Percentiles rank a stretch among this genome's conserved stretches.
Evolutionary conservation across 1,140 invertebrate species (phyloP).

Genomic region (Psilanteris sp.): DNA sequence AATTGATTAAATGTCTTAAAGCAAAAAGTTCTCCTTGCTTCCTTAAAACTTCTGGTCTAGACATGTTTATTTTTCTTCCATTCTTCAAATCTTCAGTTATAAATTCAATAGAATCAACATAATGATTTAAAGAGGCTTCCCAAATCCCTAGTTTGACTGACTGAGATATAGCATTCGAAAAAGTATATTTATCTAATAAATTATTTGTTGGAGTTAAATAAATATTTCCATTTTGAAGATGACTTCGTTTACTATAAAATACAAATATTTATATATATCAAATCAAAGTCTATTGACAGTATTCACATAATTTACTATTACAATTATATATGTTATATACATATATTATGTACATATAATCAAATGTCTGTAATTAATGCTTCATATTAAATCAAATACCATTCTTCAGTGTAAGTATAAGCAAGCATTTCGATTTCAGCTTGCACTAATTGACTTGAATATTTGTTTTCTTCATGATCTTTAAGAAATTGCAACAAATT

Average conservation of each 20-base stretch:
- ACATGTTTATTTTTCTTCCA: conserved; percentile 85
- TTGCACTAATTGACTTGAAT: conserved; percentile 84
- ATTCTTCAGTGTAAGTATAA: conserved; percentile 84
- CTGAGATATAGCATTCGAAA: conserved; percentile 94
- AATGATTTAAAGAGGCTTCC: conserved; percentile 91
- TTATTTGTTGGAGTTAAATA: conserved; percentile 76
- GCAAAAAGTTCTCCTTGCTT: conserved; percentile 95
- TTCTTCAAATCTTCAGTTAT: conserved; percentile 90
- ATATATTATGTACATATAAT: too few relatives aligned
- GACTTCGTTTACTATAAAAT: conserved; percentile 73
- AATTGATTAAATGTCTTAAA: conserved; percentile 92
- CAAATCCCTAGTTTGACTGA: conserved; percentile 96
- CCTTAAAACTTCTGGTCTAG: conserved; percentile 86
- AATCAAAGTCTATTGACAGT: too few relatives aligned
- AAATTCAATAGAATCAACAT: conserved; percentile 90
- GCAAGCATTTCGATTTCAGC: conserved; percentile 91
- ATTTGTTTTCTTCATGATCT: conserved; percentile 84
- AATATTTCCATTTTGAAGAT: conserved; percentile 80
- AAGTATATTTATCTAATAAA: conserved; percentile 87
- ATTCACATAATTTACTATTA: too few relatives aligned
- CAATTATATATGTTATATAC: too few relatives aligned
- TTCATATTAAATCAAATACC: conserved; percentile 67
- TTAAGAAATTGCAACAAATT: conserved; percentile 88
- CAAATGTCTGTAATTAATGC: too few relatives aligned
- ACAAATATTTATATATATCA: neutral